Percentiles rank a stretch among this genome's conserved stretches.
Evolutionary conservation across 2,797 vertebrate genomes (phyloP).

Genomic region (Chanos chanos): DNA sequence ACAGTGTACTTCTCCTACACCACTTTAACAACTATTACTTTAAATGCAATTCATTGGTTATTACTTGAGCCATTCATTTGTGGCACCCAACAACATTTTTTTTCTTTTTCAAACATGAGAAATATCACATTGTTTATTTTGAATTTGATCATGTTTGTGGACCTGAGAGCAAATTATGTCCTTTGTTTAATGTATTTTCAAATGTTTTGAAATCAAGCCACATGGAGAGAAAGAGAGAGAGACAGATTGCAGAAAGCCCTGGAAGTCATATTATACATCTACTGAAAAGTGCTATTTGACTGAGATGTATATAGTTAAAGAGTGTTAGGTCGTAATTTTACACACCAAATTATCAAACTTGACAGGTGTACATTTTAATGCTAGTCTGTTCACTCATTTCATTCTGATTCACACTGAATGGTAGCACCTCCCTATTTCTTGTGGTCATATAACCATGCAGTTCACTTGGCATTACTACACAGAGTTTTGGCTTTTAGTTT

Average conservation of each 20-base stretch:
- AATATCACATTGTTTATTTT: not conserved
- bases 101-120: no score
- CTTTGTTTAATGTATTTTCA: not conserved
- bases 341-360: constrained; percentile 16
- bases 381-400: constrained; percentile 37
- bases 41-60: not conserved
- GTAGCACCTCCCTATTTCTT: constrained; percentile 10
- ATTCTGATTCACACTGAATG: constrained; percentile 28
- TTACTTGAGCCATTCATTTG: no score
- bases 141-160: not conserved
- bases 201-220: not conserved
- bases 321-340: constrained; percentile 6
- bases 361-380: constrained; percentile 33
- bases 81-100: not conserved
- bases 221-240: no score
- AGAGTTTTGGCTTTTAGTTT: not conserved
- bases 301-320: constrained; percentile 15
- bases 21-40: constrained; percentile 11
- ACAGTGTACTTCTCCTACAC: constrained; percentile 42
- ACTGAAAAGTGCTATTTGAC: no score
- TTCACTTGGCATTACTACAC: constrained; percentile 1
- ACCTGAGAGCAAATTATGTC: not conserved
- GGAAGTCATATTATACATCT: no score
- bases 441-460: not conserved
- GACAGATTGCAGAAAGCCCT: no score